Conservation (phyloP, 2,113 vertebrate genomes). For the Muntiacus reevesi region DNA sequence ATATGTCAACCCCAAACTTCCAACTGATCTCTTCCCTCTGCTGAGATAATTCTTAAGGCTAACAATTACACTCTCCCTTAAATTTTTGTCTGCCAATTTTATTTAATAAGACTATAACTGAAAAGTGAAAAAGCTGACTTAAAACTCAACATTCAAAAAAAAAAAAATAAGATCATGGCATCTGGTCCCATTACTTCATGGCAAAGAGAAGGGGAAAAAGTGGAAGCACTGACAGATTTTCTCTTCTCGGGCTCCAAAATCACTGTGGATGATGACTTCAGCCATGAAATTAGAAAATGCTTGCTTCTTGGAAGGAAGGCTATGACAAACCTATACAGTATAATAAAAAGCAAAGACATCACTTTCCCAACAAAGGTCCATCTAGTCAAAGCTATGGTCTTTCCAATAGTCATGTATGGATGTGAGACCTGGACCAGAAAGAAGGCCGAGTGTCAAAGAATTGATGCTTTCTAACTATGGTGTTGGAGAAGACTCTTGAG, state of each 20-base stretch:
- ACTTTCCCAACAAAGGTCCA: not conserved
- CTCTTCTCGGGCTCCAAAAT: not conserved
- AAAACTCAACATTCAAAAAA: not conserved
- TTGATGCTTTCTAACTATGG: not conserved
- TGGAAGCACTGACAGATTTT: not conserved
- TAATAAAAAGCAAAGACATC: not conserved
- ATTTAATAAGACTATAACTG: constrained; percentile 1
- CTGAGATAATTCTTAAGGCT: not conserved
- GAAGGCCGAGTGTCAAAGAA: not conserved
- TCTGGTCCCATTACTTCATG: not conserved
- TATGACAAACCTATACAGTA: not conserved
- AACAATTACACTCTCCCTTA: not conserved
- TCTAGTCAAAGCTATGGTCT: not conserved
- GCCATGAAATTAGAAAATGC: not conserved
- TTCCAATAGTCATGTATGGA: not conserved
- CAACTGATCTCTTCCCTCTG: not conserved
- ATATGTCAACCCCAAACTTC: not conserved
- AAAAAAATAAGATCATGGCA: not conserved
- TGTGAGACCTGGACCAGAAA: not conserved
- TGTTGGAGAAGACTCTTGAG: not conserved
- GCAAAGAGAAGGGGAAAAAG: not conserved
- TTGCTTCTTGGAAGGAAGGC: not conserved
- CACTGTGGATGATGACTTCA: not conserved
- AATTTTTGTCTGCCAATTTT: not conserved
- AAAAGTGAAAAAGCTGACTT: not conserved